A percentile compares a stretch with the other conserved stretches of the same genome.
These are phyloP conservation scores for Enteromius treurensis DNA, from an alignment of 2,797 vertebrate species.

Conservation along the genomic window DNA sequence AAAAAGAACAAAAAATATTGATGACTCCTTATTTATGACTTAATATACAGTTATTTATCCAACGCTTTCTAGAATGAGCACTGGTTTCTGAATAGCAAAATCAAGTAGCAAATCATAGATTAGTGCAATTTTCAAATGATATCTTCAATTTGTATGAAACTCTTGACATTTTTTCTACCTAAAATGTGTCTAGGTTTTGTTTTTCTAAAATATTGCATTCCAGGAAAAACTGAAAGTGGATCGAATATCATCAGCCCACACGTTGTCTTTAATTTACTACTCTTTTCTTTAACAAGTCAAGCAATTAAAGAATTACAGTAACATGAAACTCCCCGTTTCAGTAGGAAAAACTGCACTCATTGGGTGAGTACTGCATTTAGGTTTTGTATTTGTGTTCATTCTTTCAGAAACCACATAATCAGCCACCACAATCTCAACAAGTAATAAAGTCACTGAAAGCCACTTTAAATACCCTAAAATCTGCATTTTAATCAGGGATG, in stretches of 20 bases:
- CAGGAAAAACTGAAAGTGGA: too few relatives aligned
- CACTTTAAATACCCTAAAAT: too few relatives aligned
- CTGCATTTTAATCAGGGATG: too few relatives aligned
- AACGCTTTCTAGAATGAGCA: neutral
- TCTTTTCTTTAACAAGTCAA: neutral
- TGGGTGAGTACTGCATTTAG: neutral
- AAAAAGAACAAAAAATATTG: neutral
- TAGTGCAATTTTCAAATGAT: neutral
- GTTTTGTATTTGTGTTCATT: neutral
- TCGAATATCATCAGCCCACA: too few relatives aligned
- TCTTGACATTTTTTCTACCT: too few relatives aligned
- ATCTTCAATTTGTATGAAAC: too few relatives aligned
- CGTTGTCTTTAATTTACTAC: neutral
- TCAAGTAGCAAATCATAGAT: neutral
- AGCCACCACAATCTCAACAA: neutral
- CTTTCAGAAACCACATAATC: neutral
- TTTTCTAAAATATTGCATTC: too few relatives aligned
- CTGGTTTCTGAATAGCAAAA: neutral
- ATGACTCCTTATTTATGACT: neutral
- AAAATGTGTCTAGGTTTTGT: too few relatives aligned
- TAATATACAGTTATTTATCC: neutral
- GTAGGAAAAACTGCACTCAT: neutral
- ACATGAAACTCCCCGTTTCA: neutral
- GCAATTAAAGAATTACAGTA: neutral
- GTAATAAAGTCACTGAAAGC: neutral